phyloP scores from a whole-genome alignment of 2,797 vertebrate genomes.

The Darevskia mixta region DNA sequence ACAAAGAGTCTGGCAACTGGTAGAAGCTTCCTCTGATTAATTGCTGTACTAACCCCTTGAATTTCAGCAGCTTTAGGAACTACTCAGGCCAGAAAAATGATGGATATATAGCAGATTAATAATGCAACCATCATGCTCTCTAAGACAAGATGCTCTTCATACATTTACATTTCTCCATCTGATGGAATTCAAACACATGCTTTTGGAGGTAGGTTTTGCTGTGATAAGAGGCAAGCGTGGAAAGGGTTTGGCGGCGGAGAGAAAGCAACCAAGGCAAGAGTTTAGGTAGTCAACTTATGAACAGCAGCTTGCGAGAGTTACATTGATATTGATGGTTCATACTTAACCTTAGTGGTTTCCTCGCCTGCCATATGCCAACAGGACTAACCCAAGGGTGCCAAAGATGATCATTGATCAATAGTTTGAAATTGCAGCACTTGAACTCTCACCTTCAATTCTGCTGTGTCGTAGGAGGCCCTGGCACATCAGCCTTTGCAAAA shows the following conservation, averaged over 20 bases:
- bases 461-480: conserved; percentile 54
- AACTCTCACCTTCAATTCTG: conserved; percentile 74
- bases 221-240: neutral
- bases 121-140: neutral
- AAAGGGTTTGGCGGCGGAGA: neutral
- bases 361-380: conserved; percentile 61
- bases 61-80: neutral
- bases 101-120: neutral
- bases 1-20: neutral
- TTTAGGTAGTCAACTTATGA: conserved; percentile 40
- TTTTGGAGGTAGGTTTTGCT: neutral
- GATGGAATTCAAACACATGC: neutral
- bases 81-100: neutral
- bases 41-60: neutral
- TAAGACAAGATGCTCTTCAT: neutral
- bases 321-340: conserved; percentile 61
- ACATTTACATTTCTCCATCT: conserved; percentile 19
- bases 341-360: conserved; percentile 65
- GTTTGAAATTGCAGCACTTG: conserved; percentile 73
- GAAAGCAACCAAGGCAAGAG: neutral
- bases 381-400: conserved; percentile 62
- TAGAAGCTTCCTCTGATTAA: neutral
- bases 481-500: conserved; percentile 64
- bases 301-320: conserved; percentile 47
- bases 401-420: conserved; percentile 75